A percentile compares a stretch with the other conserved stretches of the same genome.
Conservation (phyloP, 2,113 vertebrate genomes). For the Abramis brama region DNA sequence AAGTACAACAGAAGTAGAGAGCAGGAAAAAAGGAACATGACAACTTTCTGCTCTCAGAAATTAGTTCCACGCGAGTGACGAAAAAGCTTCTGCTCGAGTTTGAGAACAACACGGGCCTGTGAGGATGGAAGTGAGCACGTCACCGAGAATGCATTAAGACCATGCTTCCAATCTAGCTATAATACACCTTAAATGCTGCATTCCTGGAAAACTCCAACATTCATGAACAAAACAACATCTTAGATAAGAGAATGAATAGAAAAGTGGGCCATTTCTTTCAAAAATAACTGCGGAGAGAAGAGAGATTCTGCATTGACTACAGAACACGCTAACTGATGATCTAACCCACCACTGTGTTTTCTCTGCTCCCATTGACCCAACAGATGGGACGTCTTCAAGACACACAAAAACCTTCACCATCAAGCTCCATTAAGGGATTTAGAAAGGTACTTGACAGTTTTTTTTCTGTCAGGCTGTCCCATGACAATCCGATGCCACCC, state of each 20-base stretch:
- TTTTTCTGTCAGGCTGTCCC: conserved; percentile 39
- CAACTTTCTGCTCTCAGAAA: conserved; percentile 46
- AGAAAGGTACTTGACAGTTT: conserved; percentile 11
- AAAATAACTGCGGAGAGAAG: neutral
- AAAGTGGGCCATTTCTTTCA: neutral
- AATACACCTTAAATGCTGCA: neutral
- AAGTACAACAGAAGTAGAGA: conserved; percentile 12
- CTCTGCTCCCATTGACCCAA: conserved; percentile 1
- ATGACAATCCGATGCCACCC: neutral
- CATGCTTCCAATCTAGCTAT: neutral
- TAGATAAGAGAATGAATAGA: neutral
- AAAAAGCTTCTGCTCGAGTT: conserved; percentile 40
- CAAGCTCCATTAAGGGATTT: conserved; percentile 28
- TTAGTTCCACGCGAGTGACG: conserved; percentile 27
- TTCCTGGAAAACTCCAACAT: neutral
- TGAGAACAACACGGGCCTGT: conserved; percentile 1
- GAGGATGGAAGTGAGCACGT: conserved; percentile 9
- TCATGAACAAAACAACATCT: conserved; percentile 20
- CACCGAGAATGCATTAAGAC: conserved; percentile 36
- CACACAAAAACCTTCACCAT: conserved; percentile 30
- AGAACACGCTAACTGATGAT: conserved; percentile 27
- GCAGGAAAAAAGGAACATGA: neutral
- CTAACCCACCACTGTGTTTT: neutral
- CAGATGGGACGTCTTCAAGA: neutral
- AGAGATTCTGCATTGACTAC: neutral